A percentile compares a stretch with the other conserved stretches of the same genome.
Conservation (phyloP, 1,140 invertebrate species). For the Sitodiplosis mosellana region DNA sequence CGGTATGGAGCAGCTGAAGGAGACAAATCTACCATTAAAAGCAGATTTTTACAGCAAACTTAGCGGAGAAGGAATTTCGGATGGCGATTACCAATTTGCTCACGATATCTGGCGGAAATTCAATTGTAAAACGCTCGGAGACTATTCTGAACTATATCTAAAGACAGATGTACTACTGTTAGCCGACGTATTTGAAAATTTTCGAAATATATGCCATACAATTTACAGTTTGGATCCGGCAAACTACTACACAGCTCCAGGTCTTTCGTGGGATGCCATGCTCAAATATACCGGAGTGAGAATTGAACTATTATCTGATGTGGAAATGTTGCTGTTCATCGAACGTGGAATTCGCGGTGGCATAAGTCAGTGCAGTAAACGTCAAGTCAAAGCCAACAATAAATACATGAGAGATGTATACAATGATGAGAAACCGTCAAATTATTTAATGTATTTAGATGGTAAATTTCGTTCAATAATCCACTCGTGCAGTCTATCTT, state of each 20-base stretch:
- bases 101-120: conserved; percentile 25
- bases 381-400: conserved; percentile 28
- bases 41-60: conserved; percentile 20
- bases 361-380: conserved; percentile 18
- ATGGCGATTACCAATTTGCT: conserved; percentile 25
- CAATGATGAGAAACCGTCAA: conserved; percentile 14
- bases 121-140: conserved; percentile 18
- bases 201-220: conserved; percentile 16
- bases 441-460: conserved; percentile 24
- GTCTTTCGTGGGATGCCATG: conserved; percentile 23
- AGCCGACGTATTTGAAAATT: conserved; percentile 30
- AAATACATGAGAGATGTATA: conserved; percentile 19
- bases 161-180: conserved; percentile 23
- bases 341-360: conserved; percentile 23
- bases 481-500: no score
- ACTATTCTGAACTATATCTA: conserved; percentile 27
- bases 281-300: conserved; percentile 21
- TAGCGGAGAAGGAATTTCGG: conserved; percentile 10
- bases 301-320: conserved; percentile 28
- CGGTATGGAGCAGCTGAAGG: conserved; percentile 14
- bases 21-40: conserved; percentile 13
- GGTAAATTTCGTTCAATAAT: not conserved
- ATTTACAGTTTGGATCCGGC: conserved; percentile 17
- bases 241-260: conserved; percentile 19
- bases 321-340: conserved; percentile 25